These are phyloP conservation scores for Neoniphon sammara DNA, from an alignment of 2,797 vertebrate genomes.

Conservation along the genomic window DNA sequence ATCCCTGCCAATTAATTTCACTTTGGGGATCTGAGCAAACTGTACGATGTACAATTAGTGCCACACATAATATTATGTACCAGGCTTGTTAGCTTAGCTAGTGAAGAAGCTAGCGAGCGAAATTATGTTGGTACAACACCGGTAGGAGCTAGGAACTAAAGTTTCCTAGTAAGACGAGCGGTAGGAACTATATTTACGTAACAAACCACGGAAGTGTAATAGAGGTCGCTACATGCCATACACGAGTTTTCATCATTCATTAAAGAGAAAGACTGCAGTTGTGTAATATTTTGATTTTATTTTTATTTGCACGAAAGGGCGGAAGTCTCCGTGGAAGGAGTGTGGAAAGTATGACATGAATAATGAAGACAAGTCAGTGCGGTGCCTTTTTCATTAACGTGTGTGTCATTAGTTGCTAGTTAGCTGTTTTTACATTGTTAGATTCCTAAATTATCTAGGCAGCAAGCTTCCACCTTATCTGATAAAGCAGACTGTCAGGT, in stretches of 20 bases:
- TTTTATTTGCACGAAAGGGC: neutral
- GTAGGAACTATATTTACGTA: constrained; percentile 59
- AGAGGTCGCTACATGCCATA: constrained; percentile 66
- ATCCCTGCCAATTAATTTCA: neutral
- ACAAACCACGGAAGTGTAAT: constrained; percentile 67
- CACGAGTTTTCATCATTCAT: neutral
- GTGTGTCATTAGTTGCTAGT: neutral
- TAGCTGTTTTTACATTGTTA: neutral
- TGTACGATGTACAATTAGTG: neutral
- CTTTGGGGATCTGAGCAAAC: neutral
- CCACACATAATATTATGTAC: neutral
- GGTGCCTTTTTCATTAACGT: neutral
- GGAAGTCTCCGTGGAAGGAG: neutral
- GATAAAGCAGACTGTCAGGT: neutral
- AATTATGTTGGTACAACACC: neutral
- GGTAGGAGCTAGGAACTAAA: constrained; percentile 48
- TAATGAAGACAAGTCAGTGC: neutral
- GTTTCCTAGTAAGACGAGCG: neutral
- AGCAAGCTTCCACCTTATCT: neutral
- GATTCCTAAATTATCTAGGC: neutral
- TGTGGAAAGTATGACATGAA: neutral
- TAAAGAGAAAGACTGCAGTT: neutral
- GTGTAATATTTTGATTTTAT: neutral
- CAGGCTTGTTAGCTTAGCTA: neutral
- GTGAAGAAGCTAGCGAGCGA: neutral